Conservation (phyloP, 2,113 vertebrate species). For the Dromas ardeola region DNA sequence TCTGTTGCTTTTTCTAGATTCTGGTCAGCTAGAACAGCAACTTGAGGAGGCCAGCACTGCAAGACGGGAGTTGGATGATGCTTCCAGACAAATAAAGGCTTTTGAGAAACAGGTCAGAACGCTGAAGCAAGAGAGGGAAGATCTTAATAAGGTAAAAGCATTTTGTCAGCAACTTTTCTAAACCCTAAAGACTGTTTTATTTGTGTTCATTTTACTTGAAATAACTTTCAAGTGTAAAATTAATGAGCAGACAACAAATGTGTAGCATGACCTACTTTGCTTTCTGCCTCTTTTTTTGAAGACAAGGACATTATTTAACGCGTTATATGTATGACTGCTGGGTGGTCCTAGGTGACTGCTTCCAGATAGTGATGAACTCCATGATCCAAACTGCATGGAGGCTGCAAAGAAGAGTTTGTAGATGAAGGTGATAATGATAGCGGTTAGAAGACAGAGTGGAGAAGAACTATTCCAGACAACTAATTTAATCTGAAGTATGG, state of each 20-base stretch:
- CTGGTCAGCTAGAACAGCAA: conserved; percentile 87
- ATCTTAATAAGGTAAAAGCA: conserved; percentile 90
- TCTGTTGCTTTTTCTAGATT: conserved; percentile 78
- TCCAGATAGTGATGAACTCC: not conserved
- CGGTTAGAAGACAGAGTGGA: not conserved
- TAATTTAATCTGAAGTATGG: not conserved
- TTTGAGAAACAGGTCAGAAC: conserved; percentile 91
- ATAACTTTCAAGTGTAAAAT: not conserved
- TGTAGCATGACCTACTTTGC: not conserved
- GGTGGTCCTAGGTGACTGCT: not conserved
- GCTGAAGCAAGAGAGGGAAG: conserved; percentile 87
- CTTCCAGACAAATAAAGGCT: conserved; percentile 87
- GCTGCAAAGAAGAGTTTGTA: not conserved
- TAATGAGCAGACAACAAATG: not conserved
- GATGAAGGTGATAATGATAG: not conserved
- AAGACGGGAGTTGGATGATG: conserved; percentile 88
- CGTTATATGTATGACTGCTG: not conserved
- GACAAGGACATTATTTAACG: not conserved
- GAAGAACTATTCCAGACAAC: not conserved
- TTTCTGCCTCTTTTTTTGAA: not conserved
- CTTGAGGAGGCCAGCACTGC: conserved; percentile 86
- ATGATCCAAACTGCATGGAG: not conserved
- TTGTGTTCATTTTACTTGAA: conserved; percentile 9
- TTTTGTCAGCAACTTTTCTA: not conserved
- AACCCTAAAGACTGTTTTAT: not conserved